phyloP scores from a whole-genome alignment of 2,797 vertebrate genomes.

The Lacerta viridis region DNA sequence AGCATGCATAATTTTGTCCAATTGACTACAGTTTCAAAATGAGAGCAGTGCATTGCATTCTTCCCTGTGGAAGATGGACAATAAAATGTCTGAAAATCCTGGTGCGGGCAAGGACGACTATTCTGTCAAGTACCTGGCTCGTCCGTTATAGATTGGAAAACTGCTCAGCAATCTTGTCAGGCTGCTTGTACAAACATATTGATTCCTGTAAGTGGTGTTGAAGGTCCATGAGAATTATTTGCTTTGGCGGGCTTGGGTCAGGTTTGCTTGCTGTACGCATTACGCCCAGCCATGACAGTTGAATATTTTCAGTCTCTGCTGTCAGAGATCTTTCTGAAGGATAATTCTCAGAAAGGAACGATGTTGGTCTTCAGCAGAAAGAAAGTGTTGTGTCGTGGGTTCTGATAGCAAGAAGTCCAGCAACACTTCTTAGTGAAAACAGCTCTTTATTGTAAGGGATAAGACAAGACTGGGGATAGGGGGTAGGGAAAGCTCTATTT shows the following conservation, averaged over 20 bases:
- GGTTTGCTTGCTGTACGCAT: background rate
- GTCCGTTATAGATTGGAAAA: background rate
- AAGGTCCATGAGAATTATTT: background rate
- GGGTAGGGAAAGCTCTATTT: too few relatives aligned
- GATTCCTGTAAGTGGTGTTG: slow-evolving; percentile 22
- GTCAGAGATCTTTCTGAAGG: background rate
- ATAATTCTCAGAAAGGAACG: background rate
- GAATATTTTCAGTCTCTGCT: background rate
- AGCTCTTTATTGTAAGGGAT: too few relatives aligned
- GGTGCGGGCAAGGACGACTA: background rate
- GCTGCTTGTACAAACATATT: slow-evolving; percentile 21
- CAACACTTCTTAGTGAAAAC: too few relatives aligned
- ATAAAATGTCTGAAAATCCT: background rate
- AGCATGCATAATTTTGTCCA: background rate
- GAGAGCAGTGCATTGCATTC: background rate
- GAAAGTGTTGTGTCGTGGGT: too few relatives aligned
- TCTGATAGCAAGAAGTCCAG: too few relatives aligned
- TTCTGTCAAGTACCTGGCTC: slow-evolving; percentile 5
- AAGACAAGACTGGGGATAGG: too few relatives aligned
- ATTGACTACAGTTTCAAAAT: background rate
- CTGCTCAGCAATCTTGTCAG: slow-evolving; percentile 13
- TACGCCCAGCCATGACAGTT: background rate
- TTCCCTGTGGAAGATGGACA: background rate
- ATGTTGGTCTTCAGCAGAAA: background rate
- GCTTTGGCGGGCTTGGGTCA: background rate